Conservation (phyloP, 2,888 invertebrate species). For the Barypeithes pellucidus region DNA sequence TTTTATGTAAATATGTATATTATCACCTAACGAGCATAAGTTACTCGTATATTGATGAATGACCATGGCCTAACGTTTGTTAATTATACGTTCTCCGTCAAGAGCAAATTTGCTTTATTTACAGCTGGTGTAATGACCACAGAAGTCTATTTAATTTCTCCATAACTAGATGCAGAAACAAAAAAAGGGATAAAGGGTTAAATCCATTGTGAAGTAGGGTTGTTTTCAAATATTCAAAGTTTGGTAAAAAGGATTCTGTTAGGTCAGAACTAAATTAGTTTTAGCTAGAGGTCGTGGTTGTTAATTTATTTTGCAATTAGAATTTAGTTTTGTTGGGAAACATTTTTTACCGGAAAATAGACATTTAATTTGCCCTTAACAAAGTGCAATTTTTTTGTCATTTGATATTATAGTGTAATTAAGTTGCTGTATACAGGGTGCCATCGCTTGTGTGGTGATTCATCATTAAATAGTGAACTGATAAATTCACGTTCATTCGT, state of each 20-base stretch:
- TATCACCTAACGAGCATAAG: not conserved
- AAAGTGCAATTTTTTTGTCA: too few species aligned
- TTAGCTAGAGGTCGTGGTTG: not conserved
- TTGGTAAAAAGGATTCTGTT: not conserved
- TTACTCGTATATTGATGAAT: not conserved
- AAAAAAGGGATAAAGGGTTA: slow-evolving; percentile 11
- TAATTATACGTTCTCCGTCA: not conserved
- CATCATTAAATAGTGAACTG: too few species aligned
- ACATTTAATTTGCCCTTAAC: too few species aligned
- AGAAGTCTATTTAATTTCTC: slow-evolving; percentile 4
- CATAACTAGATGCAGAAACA: slow-evolving; percentile 12
- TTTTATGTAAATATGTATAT: not conserved
- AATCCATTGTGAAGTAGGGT: slow-evolving; percentile 2
- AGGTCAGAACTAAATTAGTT: not conserved
- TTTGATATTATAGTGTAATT: too few species aligned
- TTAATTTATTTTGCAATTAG: slow-evolving; percentile 4
- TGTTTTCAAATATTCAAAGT: slow-evolving; percentile 16
- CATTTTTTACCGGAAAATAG: not conserved
- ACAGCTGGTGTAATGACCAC: not conserved
- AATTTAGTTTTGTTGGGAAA: not conserved
- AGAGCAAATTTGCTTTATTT: not conserved
- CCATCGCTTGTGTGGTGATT: too few species aligned
- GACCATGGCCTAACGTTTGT: not conserved
- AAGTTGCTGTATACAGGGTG: too few species aligned
- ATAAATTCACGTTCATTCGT: too few species aligned